A percentile compares a stretch with the other conserved stretches of the same genome.
Evolutionary conservation across 2,888 invertebrate genomes (phyloP).

Genomic region (Chrysolina americana): DNA sequence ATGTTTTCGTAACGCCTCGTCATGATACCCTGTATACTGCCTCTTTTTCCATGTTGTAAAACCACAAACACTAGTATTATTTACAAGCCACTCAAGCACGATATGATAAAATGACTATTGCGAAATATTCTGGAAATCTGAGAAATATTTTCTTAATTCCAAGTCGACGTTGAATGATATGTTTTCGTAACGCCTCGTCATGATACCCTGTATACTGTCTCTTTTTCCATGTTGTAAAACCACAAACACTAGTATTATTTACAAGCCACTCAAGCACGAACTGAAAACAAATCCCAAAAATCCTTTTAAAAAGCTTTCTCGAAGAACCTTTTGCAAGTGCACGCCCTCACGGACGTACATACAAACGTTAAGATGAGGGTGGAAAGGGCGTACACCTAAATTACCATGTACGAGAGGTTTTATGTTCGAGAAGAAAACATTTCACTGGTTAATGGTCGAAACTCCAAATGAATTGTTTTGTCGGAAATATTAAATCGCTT

Average conservation of each 20-base stretch:
- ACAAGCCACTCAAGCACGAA: background rate
- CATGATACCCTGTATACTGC: background rate
- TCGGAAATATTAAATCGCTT: slow-evolving; percentile 35
- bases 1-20: slow-evolving; percentile 12
- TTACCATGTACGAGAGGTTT: slow-evolving; percentile 26
- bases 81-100: background rate
- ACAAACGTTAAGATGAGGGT: slow-evolving; percentile 2
- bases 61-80: background rate
- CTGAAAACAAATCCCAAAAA: slow-evolving; percentile 3
- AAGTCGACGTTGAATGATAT: too few species aligned
- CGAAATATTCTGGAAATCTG: too few species aligned
- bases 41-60: background rate
- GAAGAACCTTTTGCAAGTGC: background rate
- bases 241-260: background rate
- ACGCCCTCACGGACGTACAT: background rate
- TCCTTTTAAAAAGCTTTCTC: slow-evolving; percentile 1
- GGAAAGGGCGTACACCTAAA: background rate
- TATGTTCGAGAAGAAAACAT: slow-evolving; percentile 24
- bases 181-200: slow-evolving; percentile 17
- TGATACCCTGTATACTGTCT: background rate
- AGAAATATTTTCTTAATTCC: too few species aligned
- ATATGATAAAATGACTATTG: too few species aligned
- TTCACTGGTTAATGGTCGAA: slow-evolving; percentile 34
- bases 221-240: background rate
- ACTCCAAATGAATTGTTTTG: slow-evolving; percentile 35